Base-by-base conservation (phyloP, 2,797 vertebrate species). In the Adelosebastes latens region DNA sequence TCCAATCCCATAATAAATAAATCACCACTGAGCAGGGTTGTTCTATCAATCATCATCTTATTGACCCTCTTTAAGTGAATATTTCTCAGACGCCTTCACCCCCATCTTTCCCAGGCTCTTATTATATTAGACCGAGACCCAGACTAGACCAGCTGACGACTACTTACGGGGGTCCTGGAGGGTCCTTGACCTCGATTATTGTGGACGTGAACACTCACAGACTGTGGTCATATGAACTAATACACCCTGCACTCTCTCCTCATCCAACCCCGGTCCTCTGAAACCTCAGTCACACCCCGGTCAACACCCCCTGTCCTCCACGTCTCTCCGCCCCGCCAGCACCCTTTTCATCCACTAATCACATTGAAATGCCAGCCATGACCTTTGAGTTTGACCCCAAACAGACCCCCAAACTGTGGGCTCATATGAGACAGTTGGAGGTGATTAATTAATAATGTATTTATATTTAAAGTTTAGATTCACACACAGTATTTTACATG, bases 311-410 rank as follows among this genome's bases (percentile, higher is more conserved):
- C 24, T 36, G 71, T 29, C 49, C 55, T 77, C 46, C 72, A 24
- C 5, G 31, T 75, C 86, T 75, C 77, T 65, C 79, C 76, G 58
- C 75, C 63, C 77, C 39, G 24, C 87, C 77, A 46, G 66, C 84
- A 69, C 59, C 88, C 83, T 93, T 93, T 94, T 95, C 82, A 91
- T 88, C 77, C 82, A 22, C 85, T 93, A 91, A 92, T 93, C 90
- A 83, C 65, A 80, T 80, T 87, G 88, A 87, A 89, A 94, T 80
- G 72, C 85, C 89, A 68, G 83, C 68, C 59, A 2, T 80, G 90
- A 92, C 90, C 91, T 78, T 14, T 70, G 66, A 83, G 75, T 77
- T 56, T 79, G 76, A 56, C 82, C 81, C 13, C 14, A 1, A 9
- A 2, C 8, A 72, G 49, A 66, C 52, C 77, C 69, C 68, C 2